Percentiles rank a stretch among this genome's conserved stretches.
Evolutionary conservation across 2,888 invertebrate species (phyloP).

Genomic region (Macaria liturata): DNA sequence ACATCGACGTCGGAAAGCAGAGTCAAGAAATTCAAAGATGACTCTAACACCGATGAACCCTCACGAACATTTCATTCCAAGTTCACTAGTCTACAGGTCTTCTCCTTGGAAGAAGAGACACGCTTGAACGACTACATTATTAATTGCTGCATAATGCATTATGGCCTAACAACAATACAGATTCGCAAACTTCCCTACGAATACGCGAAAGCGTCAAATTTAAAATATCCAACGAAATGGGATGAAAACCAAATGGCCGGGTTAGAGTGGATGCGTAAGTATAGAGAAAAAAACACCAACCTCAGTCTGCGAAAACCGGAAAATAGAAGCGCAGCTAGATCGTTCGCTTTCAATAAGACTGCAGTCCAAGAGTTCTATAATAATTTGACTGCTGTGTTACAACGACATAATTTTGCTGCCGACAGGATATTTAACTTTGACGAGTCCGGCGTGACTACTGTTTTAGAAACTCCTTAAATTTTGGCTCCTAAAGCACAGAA

Average conservation of each 20-base stretch:
- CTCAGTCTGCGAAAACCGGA: slow-evolving; percentile 43
- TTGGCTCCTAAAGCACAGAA: slow-evolving; percentile 31
- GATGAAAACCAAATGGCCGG: slow-evolving; percentile 24
- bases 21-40: no score
- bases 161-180: no score
- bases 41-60: no score
- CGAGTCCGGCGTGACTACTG: slow-evolving; percentile 31
- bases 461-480: slow-evolving; percentile 30
- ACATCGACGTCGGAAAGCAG: no score
- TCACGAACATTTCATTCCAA: no score
- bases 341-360: slow-evolving; percentile 40
- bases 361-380: slow-evolving; percentile 7
- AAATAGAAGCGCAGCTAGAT: slow-evolving; percentile 42
- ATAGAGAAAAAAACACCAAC: slow-evolving; percentile 3
- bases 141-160: no score
- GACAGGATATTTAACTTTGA: slow-evolving; percentile 32
- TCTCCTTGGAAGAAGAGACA: no score
- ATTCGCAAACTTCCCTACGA: no score
- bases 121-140: no score
- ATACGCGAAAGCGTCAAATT: no score
- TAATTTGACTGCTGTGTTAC: no score
- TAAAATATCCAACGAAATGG: slow-evolving; percentile 20
- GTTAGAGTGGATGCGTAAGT: not conserved
- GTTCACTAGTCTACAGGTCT: no score
- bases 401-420: slow-evolving; percentile 20